A percentile compares a stretch with the other conserved stretches of the same genome.
phyloP scores from a whole-genome alignment of 2,888 invertebrate species.

The Mycalesis mineus region DNA sequence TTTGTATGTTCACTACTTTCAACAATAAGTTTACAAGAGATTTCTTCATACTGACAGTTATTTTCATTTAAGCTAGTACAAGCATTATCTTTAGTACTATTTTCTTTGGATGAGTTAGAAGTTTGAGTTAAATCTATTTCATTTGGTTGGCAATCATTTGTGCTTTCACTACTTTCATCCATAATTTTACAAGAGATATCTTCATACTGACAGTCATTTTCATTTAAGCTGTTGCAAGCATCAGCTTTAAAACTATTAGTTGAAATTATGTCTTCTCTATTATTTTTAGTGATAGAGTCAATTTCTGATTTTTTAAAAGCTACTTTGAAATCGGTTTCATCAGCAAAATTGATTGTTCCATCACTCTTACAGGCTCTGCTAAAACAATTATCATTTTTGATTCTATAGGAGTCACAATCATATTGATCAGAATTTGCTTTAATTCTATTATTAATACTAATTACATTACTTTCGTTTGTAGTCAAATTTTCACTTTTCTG shows the following conservation, averaged over 20 bases:
- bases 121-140: slow-evolving; percentile 56
- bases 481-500: neutral
- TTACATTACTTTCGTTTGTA: neutral
- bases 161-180: neutral
- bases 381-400: neutral
- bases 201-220: neutral
- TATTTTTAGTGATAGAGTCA: neutral
- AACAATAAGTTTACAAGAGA: neutral
- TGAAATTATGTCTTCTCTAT: neutral
- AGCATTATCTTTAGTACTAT: slow-evolving; percentile 1
- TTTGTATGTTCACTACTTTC: neutral
- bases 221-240: neutral
- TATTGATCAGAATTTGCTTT: neutral
- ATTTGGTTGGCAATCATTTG: slow-evolving; percentile 15
- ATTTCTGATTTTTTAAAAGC: neutral
- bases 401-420: neutral
- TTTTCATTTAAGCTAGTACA: neutral
- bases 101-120: too few relatives aligned
- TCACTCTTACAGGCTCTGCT: neutral
- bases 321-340: neutral
- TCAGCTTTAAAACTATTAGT: slow-evolving; percentile 5
- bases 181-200: neutral
- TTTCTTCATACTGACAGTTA: neutral
- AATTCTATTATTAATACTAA: neutral
- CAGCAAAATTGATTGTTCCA: neutral